A percentile compares a stretch with the other conserved stretches of the same genome.
Evolutionary conservation across 2,113 vertebrate species (phyloP).

Genomic region (Neogobius melanostomus): DNA sequence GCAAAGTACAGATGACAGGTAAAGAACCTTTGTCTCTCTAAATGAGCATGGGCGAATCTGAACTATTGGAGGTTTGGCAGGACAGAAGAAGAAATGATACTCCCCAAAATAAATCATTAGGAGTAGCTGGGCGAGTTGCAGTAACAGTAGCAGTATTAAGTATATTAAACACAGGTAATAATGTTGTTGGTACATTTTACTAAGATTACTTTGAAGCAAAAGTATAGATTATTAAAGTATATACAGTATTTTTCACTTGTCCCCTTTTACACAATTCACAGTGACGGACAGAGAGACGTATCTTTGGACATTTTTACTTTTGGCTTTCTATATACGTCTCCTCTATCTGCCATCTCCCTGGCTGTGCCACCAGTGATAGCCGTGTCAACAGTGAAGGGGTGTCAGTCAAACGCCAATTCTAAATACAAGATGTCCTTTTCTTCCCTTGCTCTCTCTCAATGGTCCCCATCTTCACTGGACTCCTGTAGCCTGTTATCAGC

Average conservation of each 20-base stretch:
- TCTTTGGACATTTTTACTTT: not conserved
- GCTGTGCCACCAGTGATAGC: not conserved
- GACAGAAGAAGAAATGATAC: no score
- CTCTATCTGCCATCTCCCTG: not conserved
- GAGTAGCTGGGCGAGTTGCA: not conserved
- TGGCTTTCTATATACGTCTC: not conserved
- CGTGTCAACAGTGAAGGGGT: conserved; percentile 1
- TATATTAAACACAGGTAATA: not conserved
- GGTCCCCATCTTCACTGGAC: not conserved
- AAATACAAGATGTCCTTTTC: conserved; percentile 9
- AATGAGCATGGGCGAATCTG: no score
- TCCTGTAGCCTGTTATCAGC: conserved; percentile 19
- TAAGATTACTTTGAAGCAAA: not conserved
- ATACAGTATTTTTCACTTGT: not conserved
- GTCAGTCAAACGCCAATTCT: conserved; percentile 5
- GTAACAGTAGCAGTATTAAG: not conserved
- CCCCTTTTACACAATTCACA: not conserved
- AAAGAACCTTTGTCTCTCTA: no score
- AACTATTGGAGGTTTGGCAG: no score
- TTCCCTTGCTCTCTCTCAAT: not conserved
- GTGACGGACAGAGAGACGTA: not conserved
- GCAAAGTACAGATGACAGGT: no score
- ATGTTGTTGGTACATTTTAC: not conserved
- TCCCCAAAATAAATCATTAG: no score
- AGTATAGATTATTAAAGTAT: conserved; percentile 1